These are phyloP conservation scores for Streptopelia turtur DNA, from an alignment of 2,797 vertebrate genomes.

Conservation along the genomic window DNA sequence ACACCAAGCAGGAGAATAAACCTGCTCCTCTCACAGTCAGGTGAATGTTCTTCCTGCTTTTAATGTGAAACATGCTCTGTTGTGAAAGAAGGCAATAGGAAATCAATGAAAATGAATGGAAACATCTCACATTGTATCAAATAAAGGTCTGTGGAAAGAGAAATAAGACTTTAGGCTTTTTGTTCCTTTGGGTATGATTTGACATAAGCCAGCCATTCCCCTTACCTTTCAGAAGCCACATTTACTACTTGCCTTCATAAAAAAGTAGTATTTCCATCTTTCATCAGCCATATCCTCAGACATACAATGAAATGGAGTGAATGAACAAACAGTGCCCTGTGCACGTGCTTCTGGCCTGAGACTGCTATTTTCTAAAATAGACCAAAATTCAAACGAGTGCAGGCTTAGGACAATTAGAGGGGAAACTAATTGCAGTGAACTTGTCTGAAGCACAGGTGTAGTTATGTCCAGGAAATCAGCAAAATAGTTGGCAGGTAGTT, in stretches of 20 bases:
- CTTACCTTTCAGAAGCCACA: background rate
- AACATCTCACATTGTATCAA: background rate
- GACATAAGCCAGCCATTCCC: background rate
- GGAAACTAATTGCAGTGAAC: background rate
- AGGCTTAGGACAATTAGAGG: background rate
- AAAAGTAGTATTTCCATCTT: constrained; percentile 33
- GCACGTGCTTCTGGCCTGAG: background rate
- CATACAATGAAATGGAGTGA: background rate
- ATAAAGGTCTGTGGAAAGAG: background rate
- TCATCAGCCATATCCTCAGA: background rate
- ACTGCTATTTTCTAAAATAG: background rate
- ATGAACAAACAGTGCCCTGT: background rate
- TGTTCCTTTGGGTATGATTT: background rate
- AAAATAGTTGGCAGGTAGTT: constrained; percentile 55
- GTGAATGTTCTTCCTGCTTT: background rate
- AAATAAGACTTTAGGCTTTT: constrained; percentile 1
- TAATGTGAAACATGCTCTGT: background rate
- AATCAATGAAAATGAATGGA: constrained; percentile 57
- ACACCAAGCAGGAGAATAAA: background rate
- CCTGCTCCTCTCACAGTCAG: background rate
- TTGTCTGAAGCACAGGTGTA: constrained; percentile 65
- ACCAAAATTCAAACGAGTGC: background rate
- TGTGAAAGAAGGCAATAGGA: background rate
- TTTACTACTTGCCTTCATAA: constrained; percentile 12
- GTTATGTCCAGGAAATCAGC: constrained; percentile 35